Evolutionary conservation across 2,888 invertebrate genomes (phyloP), one percentile per base, ranked within the genome.

Genomic region (Acleris cristana): DNA sequence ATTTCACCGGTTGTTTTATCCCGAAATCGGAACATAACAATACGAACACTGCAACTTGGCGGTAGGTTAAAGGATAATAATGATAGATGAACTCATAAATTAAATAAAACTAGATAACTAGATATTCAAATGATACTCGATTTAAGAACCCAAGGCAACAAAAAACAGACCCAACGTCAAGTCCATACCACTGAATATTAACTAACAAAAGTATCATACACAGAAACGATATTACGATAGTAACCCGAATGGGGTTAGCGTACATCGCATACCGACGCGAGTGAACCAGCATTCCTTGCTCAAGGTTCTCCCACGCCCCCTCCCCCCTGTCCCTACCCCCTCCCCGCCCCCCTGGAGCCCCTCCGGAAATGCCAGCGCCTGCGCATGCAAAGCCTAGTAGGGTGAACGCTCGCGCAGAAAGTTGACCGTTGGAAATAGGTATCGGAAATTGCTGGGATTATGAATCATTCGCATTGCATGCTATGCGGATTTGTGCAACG

Each of bases 301-400:
- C 71, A 70, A 76, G 76, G 73, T 73, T 84, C 84, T 84, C 86
- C 84, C 85, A 83, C 85, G 83, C 75, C 73, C 72, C 72, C 71
- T 64, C 68, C 70, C 66, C 53, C 72, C 64, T 68, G 70, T 70
- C 70, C 71, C 74, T 71, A 71, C 70, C 71, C 74, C 18, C 18
- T 18, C n/a, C 48, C n/a, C 45, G 6, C n/a, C n/a, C n/a, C 45
- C 45, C 45, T n/a, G 0, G 16, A 7, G 57, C 74, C 74, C 76
- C 82, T 80, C 81, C 85, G 86, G 87, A 87, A 87, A 84, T 84
- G 79, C 81, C 84, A 79, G 85, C 88, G 87, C 87, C 69, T 70
- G 87, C 89, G 88, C 84, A 87, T 84, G 86, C 86, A 85, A 84
- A 85, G 83, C 85, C 82, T 83, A 81, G 76, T 66, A 78, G 79